Evolutionary conservation across 2,888 invertebrate genomes (phyloP), one percentile per base, ranked within the genome.

Genomic region (Strigamia transsilvanica): DNA sequence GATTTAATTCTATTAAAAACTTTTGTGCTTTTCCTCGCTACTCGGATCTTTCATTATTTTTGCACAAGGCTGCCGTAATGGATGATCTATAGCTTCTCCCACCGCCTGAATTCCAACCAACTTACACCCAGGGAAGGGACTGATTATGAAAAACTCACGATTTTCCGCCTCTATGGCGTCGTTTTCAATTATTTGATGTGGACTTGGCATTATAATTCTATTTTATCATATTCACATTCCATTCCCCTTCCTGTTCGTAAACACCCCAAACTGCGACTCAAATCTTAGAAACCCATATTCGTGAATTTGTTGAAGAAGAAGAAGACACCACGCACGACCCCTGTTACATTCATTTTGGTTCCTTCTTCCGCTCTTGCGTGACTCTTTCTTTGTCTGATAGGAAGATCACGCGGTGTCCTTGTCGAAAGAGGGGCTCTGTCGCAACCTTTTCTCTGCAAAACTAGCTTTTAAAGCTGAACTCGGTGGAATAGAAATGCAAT

Each of bases 1-100:
- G 80, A 80, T 80, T 80, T 80, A 80, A 80, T 80, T 80, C 80
- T 80, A 80, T 80, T 80, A 80, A 80, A 80, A 80, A 80, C 80
- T 80, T 80, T 79, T 73, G 73, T 38, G 79, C 42, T 38, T 42
- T 79, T 42, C 79, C 41, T 42, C 79, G 79, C 21, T 38, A 34
- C 79, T 79, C 79, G 79, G 42, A 79, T 79, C 79, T 79, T 79
- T 79, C 79, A 79, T 79, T 79, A 79, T 79, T 79, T 79, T 79
- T 79, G 79, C 79, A 79, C 79, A 79, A 79, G 79, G 79, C 42
- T 79, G 79, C 42, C 41, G n/a, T 79, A 42, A 38, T 79, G 79
- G 42, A 79, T 79, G 79, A 79, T 79, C 42, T 79, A 79, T 79
- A 10, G 79, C 79, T 79, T 21, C 41, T 73, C 73, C 73, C 32